A percentile compares a stretch with the other conserved stretches of the same genome.
phyloP scores from a whole-genome alignment of 2,888 invertebrate species.

The Neuroscelio doddi region DNA sequence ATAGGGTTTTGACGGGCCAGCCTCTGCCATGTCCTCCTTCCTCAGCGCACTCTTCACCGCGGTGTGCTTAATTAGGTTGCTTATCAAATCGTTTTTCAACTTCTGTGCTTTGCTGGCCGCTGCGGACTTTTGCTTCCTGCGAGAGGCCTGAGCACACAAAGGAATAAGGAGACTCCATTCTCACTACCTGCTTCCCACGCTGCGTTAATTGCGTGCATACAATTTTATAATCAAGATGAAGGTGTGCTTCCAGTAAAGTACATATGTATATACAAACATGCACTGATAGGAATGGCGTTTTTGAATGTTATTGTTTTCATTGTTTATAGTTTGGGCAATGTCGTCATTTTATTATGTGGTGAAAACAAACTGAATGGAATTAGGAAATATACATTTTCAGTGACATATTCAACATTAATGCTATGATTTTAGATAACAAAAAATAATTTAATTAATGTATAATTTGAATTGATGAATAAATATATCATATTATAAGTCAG shows the following conservation, averaged over 20 bases:
- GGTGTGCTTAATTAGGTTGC: slow-evolving; percentile 86
- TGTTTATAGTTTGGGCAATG: slow-evolving; percentile 15
- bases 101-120: slow-evolving; percentile 70
- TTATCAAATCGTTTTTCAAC: slow-evolving; percentile 84
- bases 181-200: slow-evolving; percentile 66
- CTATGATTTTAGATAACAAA: no score
- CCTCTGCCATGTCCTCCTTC: slow-evolving; percentile 71
- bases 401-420: no score
- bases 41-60: slow-evolving; percentile 81
- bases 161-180: slow-evolving; percentile 61
- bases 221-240: slow-evolving; percentile 63
- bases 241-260: slow-evolving; percentile 49
- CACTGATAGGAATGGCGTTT: slow-evolving; percentile 31
- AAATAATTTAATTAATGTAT: no score
- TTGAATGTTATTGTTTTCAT: slow-evolving; percentile 23
- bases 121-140: slow-evolving; percentile 83
- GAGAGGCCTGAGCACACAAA: slow-evolving; percentile 76
- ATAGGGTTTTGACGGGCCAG: slow-evolving; percentile 31
- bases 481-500: no score
- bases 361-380: no score
- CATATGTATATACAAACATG: slow-evolving; percentile 27
- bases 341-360: no score
- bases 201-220: slow-evolving; percentile 60
- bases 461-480: no score
- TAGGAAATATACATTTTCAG: no score